Evolutionary conservation across 1,140 invertebrate genomes (phyloP), one percentile per base, ranked within the genome.

Genomic region (Eurosta solidaginis): DNA sequence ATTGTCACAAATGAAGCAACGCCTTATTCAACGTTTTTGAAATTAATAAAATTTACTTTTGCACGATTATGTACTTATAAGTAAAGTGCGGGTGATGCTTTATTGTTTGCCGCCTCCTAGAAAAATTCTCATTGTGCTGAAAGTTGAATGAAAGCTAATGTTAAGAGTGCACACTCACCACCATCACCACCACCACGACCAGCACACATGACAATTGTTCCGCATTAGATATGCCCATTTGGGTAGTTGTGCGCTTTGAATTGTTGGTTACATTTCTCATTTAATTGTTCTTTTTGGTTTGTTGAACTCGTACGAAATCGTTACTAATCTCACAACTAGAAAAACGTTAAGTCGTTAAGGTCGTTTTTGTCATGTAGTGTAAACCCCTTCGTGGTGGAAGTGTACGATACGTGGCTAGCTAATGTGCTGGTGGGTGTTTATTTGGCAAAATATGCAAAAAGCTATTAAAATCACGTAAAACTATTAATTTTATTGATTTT

Each of bases 161-260:
- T 33, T n/a, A n/a, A n/a, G n/a, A n/a, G n/a, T n/a, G n/a, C n/a
- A n/a, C n/a, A n/a, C n/a, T n/a, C n/a, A n/a, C n/a, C n/a, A n/a
- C n/a, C n/a, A n/a, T n/a, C n/a, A n/a, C n/a, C n/a, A n/a, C n/a
- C n/a, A n/a, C n/a, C n/a, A n/a, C n/a, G n/a, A n/a, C 17, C 59
- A 68, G 14, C 59, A 68, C 40, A 40, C 59, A 68, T 29, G 33
- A 29, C 59, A 68, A 40, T 68, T 42, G 59, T 68, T 68, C 59
- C 59, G 59, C 59, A 68, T 68, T 68, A 68, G 59, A 68, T 68
- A 68, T 68, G 59, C 59, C 59, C 59, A 68, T 68, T 68, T 68
- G 59, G 33, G 59, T 68, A 68, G 40, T n/a, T 68, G 12, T 68
- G 59, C 59, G 59, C 36, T 68, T 68, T 29, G 36, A 68, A 68